Conservation (phyloP, 2,113 vertebrate species). For the Otis tarda region DNA sequence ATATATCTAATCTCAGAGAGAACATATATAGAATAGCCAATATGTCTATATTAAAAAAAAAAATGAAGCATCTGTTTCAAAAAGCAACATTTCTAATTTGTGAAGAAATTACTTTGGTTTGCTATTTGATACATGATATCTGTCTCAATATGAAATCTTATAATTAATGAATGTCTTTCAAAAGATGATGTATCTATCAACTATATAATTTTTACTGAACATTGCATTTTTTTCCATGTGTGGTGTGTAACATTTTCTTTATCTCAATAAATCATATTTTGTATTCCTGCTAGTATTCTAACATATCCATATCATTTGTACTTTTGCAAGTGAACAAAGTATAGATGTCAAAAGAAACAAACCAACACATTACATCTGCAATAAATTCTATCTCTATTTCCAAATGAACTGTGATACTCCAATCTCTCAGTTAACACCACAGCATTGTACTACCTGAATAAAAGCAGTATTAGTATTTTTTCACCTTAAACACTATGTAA, state of each 20-base stretch:
- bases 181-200: neutral
- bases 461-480: neutral
- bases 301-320: neutral
- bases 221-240: neutral
- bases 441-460: neutral
- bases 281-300: neutral
- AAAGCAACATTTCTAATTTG: neutral
- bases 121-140: neutral
- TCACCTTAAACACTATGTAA: neutral
- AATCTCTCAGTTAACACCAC: neutral
- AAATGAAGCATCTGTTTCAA: neutral
- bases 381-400: neutral
- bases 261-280: neutral
- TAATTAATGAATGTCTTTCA: conserved; percentile 7
- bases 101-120: neutral
- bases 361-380: neutral
- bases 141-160: neutral
- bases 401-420: neutral
- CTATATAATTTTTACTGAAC: neutral
- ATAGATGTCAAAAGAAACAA: neutral
- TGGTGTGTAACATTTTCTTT: neutral
- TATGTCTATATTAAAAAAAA: neutral
- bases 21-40: neutral
- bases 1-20: neutral
- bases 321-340: neutral